These are phyloP conservation scores for Rhynchonycteris naso DNA, from an alignment of 2,797 vertebrate genomes.

Conservation along the genomic window DNA sequence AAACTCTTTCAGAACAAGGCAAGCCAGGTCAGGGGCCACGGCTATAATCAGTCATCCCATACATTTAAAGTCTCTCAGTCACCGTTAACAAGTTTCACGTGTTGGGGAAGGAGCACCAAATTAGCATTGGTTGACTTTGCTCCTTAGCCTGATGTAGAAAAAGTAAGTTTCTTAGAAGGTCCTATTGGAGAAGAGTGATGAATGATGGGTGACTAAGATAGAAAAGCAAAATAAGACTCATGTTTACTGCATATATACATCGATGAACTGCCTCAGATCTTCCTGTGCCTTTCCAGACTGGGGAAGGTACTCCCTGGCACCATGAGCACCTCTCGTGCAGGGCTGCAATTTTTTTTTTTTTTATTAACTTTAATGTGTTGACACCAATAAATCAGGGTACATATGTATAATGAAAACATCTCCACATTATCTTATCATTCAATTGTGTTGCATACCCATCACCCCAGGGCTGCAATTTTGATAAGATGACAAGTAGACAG, in stretches of 20 bases:
- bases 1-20: neutral
- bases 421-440: too few relatives aligned
- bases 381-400: too few relatives aligned
- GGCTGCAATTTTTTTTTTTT: accelerated
- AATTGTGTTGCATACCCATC: too few relatives aligned
- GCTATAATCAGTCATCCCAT: neutral
- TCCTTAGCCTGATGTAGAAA: neutral
- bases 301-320: accelerated
- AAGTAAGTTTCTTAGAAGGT: neutral
- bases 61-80: conserved; percentile 1
- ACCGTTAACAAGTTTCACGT: neutral
- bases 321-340: neutral
- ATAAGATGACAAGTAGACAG: neutral
- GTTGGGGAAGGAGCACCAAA: neutral
- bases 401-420: too few relatives aligned
- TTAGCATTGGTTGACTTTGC: neutral
- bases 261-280: neutral
- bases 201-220: neutral
- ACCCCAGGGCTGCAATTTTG: accelerated
- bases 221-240: neutral
- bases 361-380: too few relatives aligned
- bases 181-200: neutral
- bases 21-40: neutral
- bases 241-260: neutral
- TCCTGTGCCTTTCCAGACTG: neutral